Conservation (phyloP, 2,888 invertebrate species). For the Eupithecia inturbata region DNA sequence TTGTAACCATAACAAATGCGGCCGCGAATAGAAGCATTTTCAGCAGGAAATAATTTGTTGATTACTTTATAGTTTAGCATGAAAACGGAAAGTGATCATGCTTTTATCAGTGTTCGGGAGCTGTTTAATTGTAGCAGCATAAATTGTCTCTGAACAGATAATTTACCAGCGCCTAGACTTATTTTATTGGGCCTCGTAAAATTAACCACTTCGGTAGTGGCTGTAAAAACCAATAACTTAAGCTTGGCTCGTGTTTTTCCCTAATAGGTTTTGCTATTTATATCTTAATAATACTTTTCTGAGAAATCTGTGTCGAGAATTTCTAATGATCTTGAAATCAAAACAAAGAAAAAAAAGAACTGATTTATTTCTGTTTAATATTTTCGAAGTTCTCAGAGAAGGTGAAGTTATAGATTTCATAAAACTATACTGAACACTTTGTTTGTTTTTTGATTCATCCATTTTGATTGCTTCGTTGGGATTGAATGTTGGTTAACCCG, state of each 20-base stretch:
- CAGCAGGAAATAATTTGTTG: background rate
- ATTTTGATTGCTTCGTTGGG: no score
- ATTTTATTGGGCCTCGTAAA: conserved; percentile 66
- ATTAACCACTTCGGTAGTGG: conserved; percentile 57
- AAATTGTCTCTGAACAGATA: conserved; percentile 74
- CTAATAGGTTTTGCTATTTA: conserved; percentile 13
- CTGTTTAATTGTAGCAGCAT: conserved; percentile 73
- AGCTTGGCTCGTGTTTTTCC: conserved; percentile 28
- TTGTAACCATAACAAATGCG: background rate
- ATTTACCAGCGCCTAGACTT: conserved; percentile 59
- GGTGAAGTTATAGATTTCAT: no score
- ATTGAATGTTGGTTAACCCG: no score
- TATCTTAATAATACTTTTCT: conserved; percentile 1
- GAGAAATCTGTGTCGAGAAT: background rate
- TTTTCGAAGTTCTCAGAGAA: background rate
- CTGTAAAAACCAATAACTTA: conserved; percentile 43
- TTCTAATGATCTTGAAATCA: background rate
- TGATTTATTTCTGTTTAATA: background rate
- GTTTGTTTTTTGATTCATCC: background rate
- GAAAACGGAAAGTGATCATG: conserved; percentile 18
- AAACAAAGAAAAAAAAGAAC: background rate
- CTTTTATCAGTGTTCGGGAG: conserved; percentile 47
- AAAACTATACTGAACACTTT: no score
- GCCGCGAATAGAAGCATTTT: background rate
- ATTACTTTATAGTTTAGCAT: background rate